These are phyloP conservation scores for Kradibia gibbosae DNA, from an alignment of 1,140 invertebrate species.

Conservation along the genomic window DNA sequence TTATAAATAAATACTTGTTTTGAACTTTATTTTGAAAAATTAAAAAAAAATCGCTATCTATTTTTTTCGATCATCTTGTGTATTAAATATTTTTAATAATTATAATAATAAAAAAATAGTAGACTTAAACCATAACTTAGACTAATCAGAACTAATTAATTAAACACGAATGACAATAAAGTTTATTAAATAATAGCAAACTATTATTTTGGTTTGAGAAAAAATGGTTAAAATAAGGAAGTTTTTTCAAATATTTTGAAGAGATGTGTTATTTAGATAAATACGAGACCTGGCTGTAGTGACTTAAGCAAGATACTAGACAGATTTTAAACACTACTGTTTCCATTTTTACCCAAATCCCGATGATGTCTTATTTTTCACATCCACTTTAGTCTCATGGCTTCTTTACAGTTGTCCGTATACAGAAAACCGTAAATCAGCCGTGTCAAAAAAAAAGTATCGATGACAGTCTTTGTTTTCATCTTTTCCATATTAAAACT, in stretches of 20 bases:
- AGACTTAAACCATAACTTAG: too few relatives aligned
- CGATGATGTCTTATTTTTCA: conserved; percentile 14
- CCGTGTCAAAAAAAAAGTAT: neutral
- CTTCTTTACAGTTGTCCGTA: neutral
- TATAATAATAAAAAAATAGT: too few relatives aligned
- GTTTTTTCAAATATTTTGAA: neutral
- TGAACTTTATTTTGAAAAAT: too few relatives aligned
- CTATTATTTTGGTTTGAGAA: too few relatives aligned
- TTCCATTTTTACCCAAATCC: conserved; percentile 53
- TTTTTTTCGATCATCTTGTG: too few relatives aligned
- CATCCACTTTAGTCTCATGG: neutral
- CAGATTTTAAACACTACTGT: conserved; percentile 63
- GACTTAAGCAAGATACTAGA: neutral
- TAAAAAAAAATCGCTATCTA: too few relatives aligned
- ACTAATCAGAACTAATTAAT: neutral
- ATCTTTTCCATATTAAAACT: conserved; percentile 44
- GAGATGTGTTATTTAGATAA: neutral
- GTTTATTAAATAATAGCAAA: too few relatives aligned
- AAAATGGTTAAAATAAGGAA: conserved; percentile 3
- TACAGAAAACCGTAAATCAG: neutral
- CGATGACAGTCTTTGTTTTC: neutral
- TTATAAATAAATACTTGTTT: too few relatives aligned
- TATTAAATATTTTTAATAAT: too few relatives aligned
- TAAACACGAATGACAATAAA: conserved; percentile 44
- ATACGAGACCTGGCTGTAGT: neutral